Conservation (phyloP, 2,113 vertebrate species). For the Thunnus maccoyii region DNA sequence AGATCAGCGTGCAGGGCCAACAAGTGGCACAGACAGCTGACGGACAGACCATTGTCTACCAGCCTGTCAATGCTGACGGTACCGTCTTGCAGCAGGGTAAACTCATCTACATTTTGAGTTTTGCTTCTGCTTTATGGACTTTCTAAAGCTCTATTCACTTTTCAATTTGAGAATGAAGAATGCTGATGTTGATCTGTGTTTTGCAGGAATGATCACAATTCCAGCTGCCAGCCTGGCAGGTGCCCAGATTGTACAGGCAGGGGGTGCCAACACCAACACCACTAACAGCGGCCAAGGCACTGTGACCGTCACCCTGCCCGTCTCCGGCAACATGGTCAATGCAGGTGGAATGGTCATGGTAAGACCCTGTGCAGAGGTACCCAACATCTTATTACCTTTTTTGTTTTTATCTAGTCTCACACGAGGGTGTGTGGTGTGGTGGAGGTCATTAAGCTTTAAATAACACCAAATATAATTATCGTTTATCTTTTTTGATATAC, state of each 20-base stretch:
- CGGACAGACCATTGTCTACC: conserved; percentile 98
- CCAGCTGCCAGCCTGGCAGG: conserved; percentile 96
- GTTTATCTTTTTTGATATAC: too few relatives aligned
- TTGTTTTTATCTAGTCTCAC: conserved; percentile 37
- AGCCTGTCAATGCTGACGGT: conserved; percentile 97
- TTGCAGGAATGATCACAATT: conserved; percentile 99
- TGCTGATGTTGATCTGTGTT: conserved; percentile 53
- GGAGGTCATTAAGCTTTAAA: conserved; percentile 26
- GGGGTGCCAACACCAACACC: conserved; percentile 94
- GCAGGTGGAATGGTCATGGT: conserved; percentile 99
- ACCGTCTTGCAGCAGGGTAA: conserved; percentile 98
- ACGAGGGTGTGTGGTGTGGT: conserved; percentile 37
- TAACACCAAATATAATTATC: too few relatives aligned
- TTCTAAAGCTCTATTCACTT: conserved; percentile 1
- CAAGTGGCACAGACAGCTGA: conserved; percentile 98
- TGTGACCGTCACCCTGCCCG: conserved; percentile 97
- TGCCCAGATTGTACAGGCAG: conserved; percentile 96
- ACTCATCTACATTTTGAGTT: neutral
- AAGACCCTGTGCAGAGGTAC: conserved; percentile 82
- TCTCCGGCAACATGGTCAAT: conserved; percentile 97
- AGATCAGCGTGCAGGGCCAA: conserved; percentile 97
- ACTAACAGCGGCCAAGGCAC: conserved; percentile 97
- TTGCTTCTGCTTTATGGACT: conserved; percentile 7
- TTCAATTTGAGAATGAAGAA: conserved; percentile 7
- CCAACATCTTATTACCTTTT: conserved; percentile 60